Percentiles rank a stretch among this genome's conserved stretches.
Evolutionary conservation across 2,888 invertebrate species (phyloP).

Genomic region (Mesorhabditis spiculigera): DNA sequence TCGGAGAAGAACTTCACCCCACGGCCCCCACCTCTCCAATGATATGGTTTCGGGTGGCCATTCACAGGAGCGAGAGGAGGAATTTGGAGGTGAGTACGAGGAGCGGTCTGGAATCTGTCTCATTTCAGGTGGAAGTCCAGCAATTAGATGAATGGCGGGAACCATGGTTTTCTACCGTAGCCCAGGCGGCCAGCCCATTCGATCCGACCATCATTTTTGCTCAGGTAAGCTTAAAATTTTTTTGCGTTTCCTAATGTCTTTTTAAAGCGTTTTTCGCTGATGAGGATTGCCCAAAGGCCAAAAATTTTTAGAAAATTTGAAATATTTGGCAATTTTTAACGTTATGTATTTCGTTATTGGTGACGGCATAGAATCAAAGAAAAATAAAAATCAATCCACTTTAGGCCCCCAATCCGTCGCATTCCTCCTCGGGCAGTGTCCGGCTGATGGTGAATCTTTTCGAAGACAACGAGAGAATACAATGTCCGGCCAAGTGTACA

Average conservation of each 20-base stretch:
- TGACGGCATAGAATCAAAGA: too few species aligned
- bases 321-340: too few species aligned
- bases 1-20: constrained; percentile 29
- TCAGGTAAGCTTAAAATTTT: constrained; percentile 24
- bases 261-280: too few species aligned
- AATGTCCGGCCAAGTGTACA: constrained; percentile 29
- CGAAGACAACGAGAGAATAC: constrained; percentile 19
- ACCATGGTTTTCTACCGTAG: constrained; percentile 45
- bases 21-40: constrained; percentile 32
- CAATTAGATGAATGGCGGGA: constrained; percentile 35
- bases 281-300: too few species aligned
- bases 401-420: constrained; percentile 34
- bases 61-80: constrained; percentile 17
- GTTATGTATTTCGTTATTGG: too few species aligned
- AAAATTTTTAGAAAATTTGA: too few species aligned
- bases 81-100: constrained; percentile 11
- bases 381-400: too few species aligned
- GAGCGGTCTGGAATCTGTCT: not conserved
- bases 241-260: too few species aligned
- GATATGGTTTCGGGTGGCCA: constrained; percentile 52
- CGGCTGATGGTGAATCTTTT: constrained; percentile 25
- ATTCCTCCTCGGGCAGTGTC: constrained; percentile 21
- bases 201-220: constrained; percentile 53
- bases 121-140: constrained; percentile 45
- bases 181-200: constrained; percentile 46